These are phyloP conservation scores for Pseudopodoces humilis DNA, from an alignment of 2,113 vertebrate species.

Conservation along the genomic window DNA sequence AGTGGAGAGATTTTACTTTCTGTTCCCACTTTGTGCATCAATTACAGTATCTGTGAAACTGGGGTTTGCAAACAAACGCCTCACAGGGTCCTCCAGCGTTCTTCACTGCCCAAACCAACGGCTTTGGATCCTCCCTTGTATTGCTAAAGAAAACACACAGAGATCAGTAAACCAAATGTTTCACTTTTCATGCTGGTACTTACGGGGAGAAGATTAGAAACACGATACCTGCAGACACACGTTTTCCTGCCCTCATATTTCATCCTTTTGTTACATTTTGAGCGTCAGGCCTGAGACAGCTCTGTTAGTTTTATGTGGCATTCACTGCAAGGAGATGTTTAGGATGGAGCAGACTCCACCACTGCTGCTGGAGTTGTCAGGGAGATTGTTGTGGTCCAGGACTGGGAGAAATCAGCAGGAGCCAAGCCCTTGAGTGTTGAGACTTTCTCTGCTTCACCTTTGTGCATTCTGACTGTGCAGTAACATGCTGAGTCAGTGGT, in stretches of 20 bases:
- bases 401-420: neutral
- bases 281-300: neutral
- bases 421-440: neutral
- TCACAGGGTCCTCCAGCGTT: neutral
- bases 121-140: neutral
- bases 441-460: neutral
- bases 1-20: slow-evolving; percentile 19
- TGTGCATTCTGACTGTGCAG: neutral
- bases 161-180: neutral
- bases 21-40: neutral
- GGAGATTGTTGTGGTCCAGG: neutral
- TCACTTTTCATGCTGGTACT: neutral
- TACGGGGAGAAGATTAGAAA: neutral
- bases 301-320: neutral
- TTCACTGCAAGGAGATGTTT: neutral
- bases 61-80: neutral
- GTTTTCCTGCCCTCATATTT: neutral
- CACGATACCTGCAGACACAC: accelerated
- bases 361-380: neutral
- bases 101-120: neutral
- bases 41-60: neutral
- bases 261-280: neutral
- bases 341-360: neutral
- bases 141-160: neutral
- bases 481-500: neutral